Conservation (phyloP, 2,113 vertebrate genomes). For the Nothocercus julius region DNA sequence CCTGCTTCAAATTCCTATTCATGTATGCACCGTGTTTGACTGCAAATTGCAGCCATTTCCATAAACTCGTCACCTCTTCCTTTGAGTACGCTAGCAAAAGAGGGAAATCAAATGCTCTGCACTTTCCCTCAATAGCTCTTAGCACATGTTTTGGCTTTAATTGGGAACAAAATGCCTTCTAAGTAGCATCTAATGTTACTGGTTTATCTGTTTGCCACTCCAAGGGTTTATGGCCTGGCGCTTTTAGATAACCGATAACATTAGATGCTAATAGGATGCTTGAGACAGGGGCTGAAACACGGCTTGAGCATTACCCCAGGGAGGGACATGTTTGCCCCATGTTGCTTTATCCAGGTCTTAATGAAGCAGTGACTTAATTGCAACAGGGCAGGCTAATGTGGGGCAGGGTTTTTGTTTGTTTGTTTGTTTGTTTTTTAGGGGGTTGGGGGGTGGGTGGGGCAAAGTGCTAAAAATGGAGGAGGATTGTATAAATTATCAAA, state of each 20-base stretch:
- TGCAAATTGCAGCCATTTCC: constrained; percentile 61
- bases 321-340: neutral
- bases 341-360: neutral
- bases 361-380: neutral
- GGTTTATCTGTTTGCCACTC: neutral
- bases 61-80: constrained; percentile 40
- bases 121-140: constrained; percentile 23
- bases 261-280: neutral
- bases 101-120: constrained; percentile 47
- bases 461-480: neutral
- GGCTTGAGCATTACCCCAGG: neutral
- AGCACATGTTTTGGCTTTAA: neutral
- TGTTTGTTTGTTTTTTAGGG: neutral
- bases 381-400: neutral
- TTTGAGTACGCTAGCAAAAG: neutral
- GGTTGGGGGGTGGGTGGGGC: too few relatives aligned
- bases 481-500: neutral
- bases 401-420: neutral
- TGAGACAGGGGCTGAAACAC: neutral
- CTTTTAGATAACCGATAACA: neutral
- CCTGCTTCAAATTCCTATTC: constrained; percentile 32
- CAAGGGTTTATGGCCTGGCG: neutral
- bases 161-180: constrained; percentile 1
- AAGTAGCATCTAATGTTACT: constrained; percentile 12
- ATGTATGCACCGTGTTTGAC: neutral